Base-by-base conservation (phyloP, 2,888 invertebrate genomes). In the Thecocarcelia acutangulata region DNA sequence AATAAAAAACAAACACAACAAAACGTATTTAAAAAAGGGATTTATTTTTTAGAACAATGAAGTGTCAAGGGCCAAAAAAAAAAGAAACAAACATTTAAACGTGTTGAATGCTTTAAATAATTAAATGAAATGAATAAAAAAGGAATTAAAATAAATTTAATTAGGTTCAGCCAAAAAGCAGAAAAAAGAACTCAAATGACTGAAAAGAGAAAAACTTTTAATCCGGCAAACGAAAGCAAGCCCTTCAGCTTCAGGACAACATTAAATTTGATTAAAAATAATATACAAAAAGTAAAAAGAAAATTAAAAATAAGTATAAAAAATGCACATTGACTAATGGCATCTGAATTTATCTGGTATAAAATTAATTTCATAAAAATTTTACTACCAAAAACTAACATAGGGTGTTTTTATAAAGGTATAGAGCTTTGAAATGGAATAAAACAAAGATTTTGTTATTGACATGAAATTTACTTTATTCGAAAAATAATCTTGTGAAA, bases 31-130 rank as follows among this genome's bases (percentile, higher is more conserved):
- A 8, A 37, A 54, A 15, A 2, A 28, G 3, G 19, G 21, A 42
- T 52, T 54, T 44, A 24, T 8, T 42, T 56, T 69, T 44, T 54
- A 21, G 33, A 11, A 6, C 42, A 6, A n/a, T 11, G 13, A 12
- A 21, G 13, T 28, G 15, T 69, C 44, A 69, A 46, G 33, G 33
- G 56, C 11, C 56, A 54, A 37, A 4, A 15, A 9, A 12, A 24
- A 13, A 61, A 28, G 9, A 66, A 15, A 48, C 19, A 56, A 37
- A 40, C 19, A 54, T 68, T 68, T 33, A 54, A 54, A 68, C 17
- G 28, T 44, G 54, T 19, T 68, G 54, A 54, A 52, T 4, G 6
- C 12, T 66, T 69, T 48, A 17, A 46, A 48, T 59, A 48, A 70
- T 59, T 59, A 46, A 37, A 46, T 48, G 37, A 46, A 40, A 40